Conservation (phyloP, 2,888 invertebrate genomes). For the Tenthredo scrophulariae region DNA sequence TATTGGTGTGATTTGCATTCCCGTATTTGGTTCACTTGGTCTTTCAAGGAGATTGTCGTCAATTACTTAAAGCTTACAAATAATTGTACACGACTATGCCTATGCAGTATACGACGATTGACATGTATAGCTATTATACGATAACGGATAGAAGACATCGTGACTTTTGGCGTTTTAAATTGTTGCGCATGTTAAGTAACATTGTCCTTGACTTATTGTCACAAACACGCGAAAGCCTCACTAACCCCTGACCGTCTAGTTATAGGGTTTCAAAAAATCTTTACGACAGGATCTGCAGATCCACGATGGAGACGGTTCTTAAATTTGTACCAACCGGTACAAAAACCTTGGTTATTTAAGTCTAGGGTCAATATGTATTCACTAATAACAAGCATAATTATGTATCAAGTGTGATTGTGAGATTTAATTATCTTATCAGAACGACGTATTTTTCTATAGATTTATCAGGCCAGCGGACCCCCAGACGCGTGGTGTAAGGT, state of each 20-base stretch:
- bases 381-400: neutral
- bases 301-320: neutral
- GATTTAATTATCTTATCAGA: slow-evolving; percentile 23
- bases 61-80: neutral
- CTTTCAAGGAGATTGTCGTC: neutral
- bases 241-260: slow-evolving; percentile 17
- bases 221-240: slow-evolving; percentile 30
- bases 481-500: neutral
- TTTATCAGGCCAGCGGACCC: slow-evolving; percentile 13
- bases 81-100: neutral
- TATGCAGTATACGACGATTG: neutral
- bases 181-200: neutral
- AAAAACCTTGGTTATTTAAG: neutral
- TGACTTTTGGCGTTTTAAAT: neutral
- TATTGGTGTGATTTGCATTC: neutral
- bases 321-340: neutral
- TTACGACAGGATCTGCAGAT: neutral
- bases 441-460: slow-evolving; percentile 6
- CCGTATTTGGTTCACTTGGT: neutral
- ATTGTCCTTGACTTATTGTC: slow-evolving; percentile 31
- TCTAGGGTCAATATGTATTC: slow-evolving; percentile 10
- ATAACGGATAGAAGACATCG: neutral
- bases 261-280: neutral
- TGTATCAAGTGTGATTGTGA: neutral
- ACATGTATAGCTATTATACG: neutral